Percentiles rank a stretch among this genome's conserved stretches.
Conservation (phyloP, 2,888 invertebrate genomes). For the Sicus ferrugineus region DNA sequence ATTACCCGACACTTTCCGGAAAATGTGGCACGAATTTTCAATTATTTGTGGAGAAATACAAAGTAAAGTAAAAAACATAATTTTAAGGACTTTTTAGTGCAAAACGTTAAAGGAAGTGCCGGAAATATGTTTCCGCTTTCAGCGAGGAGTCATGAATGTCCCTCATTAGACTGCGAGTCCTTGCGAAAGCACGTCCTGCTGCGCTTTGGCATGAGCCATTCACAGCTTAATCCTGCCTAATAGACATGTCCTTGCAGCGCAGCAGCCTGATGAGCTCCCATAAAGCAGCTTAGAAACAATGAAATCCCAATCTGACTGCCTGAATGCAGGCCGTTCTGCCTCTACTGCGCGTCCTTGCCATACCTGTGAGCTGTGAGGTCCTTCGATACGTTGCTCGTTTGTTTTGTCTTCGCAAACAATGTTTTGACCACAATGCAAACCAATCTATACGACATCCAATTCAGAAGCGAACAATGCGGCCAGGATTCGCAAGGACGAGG, state of each 20-base stretch:
- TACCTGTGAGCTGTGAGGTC: slow-evolving; percentile 23
- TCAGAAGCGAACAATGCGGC: slow-evolving; percentile 26
- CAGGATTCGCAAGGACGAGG: slow-evolving; percentile 28
- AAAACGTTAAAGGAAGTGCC: too few relatives aligned
- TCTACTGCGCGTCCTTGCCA: background rate
- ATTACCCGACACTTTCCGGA: slow-evolving; percentile 27
- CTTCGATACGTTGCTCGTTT: slow-evolving; percentile 23
- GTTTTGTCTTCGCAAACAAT: slow-evolving; percentile 36
- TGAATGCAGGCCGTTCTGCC: background rate
- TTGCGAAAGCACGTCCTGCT: too few relatives aligned
- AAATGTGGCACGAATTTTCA: background rate
- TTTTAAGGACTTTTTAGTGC: too few relatives aligned
- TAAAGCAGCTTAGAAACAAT: background rate
- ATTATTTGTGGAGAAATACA: background rate
- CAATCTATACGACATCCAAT: slow-evolving; percentile 39
- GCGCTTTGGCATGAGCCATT: slow-evolving; percentile 24
- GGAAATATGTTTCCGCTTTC: too few relatives aligned
- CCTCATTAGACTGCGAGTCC: too few relatives aligned
- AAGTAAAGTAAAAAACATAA: too few relatives aligned
- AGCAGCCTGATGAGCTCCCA: background rate
- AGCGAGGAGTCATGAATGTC: too few relatives aligned
- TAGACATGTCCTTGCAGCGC: background rate
- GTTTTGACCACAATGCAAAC: slow-evolving; percentile 45
- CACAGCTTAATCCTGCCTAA: slow-evolving; percentile 14
- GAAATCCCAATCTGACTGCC: background rate